Evolutionary conservation across 1,140 invertebrate species (phyloP).

Genomic region (Nephotettix cincticeps): DNA sequence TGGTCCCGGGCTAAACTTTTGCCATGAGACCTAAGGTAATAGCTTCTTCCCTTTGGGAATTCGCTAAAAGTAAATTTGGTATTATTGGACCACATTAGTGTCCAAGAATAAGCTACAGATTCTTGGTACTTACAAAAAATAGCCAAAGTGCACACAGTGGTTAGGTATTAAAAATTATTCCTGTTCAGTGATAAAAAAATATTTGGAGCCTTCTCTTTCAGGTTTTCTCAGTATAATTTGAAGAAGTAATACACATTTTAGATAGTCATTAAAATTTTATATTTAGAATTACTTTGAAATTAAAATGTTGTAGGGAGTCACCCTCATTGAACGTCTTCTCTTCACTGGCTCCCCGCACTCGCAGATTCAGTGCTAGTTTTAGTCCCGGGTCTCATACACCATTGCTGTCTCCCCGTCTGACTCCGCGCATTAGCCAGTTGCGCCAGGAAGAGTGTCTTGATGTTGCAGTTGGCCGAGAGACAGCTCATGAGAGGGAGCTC

Average conservation of each 20-base stretch:
- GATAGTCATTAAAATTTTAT: slow-evolving; percentile 35
- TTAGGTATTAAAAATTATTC: too few species aligned
- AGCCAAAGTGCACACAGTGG: too few species aligned
- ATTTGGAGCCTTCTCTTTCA: too few species aligned
- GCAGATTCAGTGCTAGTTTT: slow-evolving; percentile 83
- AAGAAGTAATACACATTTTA: background rate
- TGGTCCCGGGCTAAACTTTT: too few species aligned
- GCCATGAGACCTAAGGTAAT: too few species aligned
- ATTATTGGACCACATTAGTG: too few species aligned
- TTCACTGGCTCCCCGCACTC: slow-evolving; percentile 56
- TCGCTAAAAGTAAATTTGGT: too few species aligned
- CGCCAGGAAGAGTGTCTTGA: slow-evolving; percentile 86
- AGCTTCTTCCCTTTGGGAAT: too few species aligned
- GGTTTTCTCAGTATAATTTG: too few species aligned
- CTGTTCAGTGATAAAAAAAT: too few species aligned
- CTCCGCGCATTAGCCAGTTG: slow-evolving; percentile 80
- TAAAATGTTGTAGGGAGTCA: slow-evolving; percentile 49
- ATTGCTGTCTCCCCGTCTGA: slow-evolving; percentile 59
- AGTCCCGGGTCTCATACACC: slow-evolving; percentile 54
- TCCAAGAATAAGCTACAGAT: too few species aligned
- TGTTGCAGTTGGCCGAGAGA: slow-evolving; percentile 73
- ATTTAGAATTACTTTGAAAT: background rate
- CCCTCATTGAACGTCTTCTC: slow-evolving; percentile 60
- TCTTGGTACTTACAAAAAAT: too few species aligned
- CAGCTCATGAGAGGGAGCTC: slow-evolving; percentile 85